Conservation (phyloP, 2,797 vertebrate species). For the Pagetopsis macropterus region DNA sequence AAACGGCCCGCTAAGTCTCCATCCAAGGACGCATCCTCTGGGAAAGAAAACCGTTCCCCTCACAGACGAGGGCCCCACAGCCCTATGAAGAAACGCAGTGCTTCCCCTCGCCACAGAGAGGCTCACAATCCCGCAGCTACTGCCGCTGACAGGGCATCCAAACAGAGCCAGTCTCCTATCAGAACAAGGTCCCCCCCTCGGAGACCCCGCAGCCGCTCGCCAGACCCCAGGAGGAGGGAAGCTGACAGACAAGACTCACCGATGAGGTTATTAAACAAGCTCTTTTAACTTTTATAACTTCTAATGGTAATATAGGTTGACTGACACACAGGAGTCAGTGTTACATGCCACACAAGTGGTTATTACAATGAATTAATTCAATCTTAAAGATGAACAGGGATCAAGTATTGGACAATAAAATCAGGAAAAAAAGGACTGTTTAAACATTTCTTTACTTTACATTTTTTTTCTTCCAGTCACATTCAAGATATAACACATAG, state of each 20-base stretch:
- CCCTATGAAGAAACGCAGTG: conserved; percentile 87
- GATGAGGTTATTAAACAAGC: conserved; percentile 86
- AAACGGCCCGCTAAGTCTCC: conserved; percentile 94
- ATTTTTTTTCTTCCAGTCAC: no score
- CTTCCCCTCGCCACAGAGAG: conserved; percentile 90
- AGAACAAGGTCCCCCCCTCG: conserved; percentile 87
- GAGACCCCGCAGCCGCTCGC: conserved; percentile 90
- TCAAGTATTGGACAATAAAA: neutral
- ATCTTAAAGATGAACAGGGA: neutral
- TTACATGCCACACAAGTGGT: neutral
- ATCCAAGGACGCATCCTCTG: conserved; percentile 95
- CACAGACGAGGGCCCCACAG: conserved; percentile 85
- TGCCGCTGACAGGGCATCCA: conserved; percentile 86
- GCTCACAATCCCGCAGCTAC: conserved; percentile 80
- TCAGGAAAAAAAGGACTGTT: no score
- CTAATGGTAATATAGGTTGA: neutral
- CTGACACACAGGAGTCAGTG: neutral
- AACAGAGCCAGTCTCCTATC: conserved; percentile 90
- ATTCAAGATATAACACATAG: no score
- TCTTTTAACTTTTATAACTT: neutral
- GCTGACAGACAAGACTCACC: conserved; percentile 90
- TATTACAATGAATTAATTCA: neutral
- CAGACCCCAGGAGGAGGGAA: conserved; percentile 91
- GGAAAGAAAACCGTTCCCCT: conserved; percentile 97
- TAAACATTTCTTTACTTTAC: no score